Evolutionary conservation across 2,113 vertebrate genomes (phyloP), one percentile per base, ranked within the genome.

Genomic region (Seriola rivoliana): DNA sequence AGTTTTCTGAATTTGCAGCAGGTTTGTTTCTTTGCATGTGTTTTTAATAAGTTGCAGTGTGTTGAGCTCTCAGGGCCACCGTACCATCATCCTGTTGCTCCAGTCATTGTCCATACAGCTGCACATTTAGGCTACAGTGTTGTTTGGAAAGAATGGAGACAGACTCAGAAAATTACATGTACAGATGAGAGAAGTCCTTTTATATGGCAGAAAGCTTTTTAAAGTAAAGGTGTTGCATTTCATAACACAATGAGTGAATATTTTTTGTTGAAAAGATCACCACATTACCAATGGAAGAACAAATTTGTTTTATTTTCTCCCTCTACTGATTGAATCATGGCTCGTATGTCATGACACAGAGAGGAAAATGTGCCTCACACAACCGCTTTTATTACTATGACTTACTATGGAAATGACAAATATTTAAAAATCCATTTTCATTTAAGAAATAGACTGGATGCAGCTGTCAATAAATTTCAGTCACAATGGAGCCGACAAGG

Each of bases 191-290:
- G 54, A 84, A 52, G 19, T 62, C 8, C 4, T 59, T 58, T 50
- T 42, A 29, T 66, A 52, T 57, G 36, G 17, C 19, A 48, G 14
- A 50, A 58, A 52, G 19, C 2, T 40, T 74, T 71, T 65, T 75
- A 69, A 62, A 8, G 64, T 12, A 25, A 76, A 17, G 7, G 23
- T 29, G 57, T 77, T 70, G 8, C 36, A 59, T 62, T 78, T 73
- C 57, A 36, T 17, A 48, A 29, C 11, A 50, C 14, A 42, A n/a
- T 67, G 44, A 59, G 19, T 64, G n/a, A 12, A 23, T 14, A 46
- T 14, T 29, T 64, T 59, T 48, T 83, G 48, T 71, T 70, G 25
- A 17, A 69, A 69, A 79, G 14, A 58, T 4, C 10, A 54, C 2
- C 8, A 44, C 10, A 46, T 36, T 70, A 40, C 32, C 34, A 63